Evolutionary conservation across 1,140 invertebrate genomes (phyloP), one percentile per base, ranked within the genome.

Genomic region (Zeugodacus cucurbitae): DNA sequence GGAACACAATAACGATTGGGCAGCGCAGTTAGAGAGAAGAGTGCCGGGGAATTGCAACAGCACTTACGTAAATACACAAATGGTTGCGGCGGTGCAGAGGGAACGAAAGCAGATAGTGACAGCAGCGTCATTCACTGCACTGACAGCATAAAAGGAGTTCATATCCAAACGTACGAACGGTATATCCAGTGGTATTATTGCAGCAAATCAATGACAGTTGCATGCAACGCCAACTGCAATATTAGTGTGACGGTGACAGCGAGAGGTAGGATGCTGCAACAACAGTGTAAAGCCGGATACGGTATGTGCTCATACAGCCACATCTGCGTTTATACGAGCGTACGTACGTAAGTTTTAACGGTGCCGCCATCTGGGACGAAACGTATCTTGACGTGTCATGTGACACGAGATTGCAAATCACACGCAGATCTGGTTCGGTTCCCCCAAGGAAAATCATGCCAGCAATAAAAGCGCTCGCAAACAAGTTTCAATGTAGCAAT

Each of bases 131-230:
- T 44, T 74, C 37, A 41, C 8, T 41, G 41, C 74, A 82, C 8
- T 82, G 22, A 37, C 5, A 48, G n/a, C n/a, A 82, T 82, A 82
- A 82, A 78, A 29, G 74, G 7, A 48, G 74, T 44, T 22, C 22
- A 54, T 82, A 82, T 44, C 22, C 37, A 82, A 82, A 44, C 2
- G 11, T 11, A 54, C 2, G 11, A 26, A 54, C 22, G 41, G 37
- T 8, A 82, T 82, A 82, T 82, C 74, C 4, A n/a, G 11, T 29
- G 41, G 41, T 82, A 48, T 48, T 82, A 82, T 82, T 29, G 44
- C 44, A 26, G 74, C 74, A 82, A 82, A 48, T 82, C 74, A 82
- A 48, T 82, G 74, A 44, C 74, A 82, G 74, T 82, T 82, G 74
- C 74, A 82, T 54, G 74, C 74, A 82, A 48, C n/a, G 8, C 74